Evolutionary conservation across 2,888 invertebrate species (phyloP).

Genomic region (Clusia tigrina): DNA sequence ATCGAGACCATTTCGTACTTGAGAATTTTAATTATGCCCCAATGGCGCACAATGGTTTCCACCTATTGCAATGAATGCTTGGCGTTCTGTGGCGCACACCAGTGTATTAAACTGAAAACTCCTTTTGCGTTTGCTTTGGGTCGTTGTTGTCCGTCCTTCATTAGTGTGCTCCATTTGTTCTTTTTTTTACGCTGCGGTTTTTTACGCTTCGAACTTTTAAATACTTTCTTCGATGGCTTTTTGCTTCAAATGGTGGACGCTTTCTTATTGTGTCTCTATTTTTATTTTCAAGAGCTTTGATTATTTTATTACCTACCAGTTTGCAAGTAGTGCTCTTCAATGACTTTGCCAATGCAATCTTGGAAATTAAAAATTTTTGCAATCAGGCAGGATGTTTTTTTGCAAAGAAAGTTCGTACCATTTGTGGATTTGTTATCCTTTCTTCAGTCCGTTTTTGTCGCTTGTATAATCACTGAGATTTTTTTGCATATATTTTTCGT

Average conservation of each 20-base stretch:
- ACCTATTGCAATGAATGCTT: conserved; percentile 31
- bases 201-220: background rate
- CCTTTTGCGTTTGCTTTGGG: conserved; percentile 8
- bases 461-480: no score
- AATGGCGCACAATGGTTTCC: conserved; percentile 56
- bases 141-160: conserved; percentile 23
- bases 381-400: no score
- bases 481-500: no score
- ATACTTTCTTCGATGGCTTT: no score
- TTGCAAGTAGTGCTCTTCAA: conserved; percentile 4
- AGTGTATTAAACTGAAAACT: no score
- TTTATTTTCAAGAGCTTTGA: conserved; percentile 47
- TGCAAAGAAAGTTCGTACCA: no score
- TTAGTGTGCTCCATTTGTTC: conserved; percentile 22
- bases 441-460: no score
- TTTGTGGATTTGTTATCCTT: no score
- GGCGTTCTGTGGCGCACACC: no score
- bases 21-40: conserved; percentile 61
- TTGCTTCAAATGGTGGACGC: background rate
- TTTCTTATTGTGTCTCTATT: conserved; percentile 13
- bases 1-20: conserved; percentile 39
- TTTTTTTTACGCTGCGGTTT: background rate
- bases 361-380: conserved; percentile 25
- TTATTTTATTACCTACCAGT: conserved; percentile 48
- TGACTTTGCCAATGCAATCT: conserved; percentile 10